phyloP scores from a whole-genome alignment of 2,113 vertebrate species.

The Saguinus midas region DNA sequence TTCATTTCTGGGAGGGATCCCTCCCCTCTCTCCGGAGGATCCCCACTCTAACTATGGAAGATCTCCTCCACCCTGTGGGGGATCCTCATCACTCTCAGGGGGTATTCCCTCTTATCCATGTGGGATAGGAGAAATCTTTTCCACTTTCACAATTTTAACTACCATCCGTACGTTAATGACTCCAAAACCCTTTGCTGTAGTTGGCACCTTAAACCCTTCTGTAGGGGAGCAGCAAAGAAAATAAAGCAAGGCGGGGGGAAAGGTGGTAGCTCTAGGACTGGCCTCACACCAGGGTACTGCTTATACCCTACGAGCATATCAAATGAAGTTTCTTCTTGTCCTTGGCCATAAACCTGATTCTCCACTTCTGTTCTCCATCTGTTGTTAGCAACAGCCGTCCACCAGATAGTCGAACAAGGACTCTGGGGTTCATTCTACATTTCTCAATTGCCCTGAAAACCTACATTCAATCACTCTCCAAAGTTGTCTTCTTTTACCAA shows the following conservation, averaged over 20 bases:
- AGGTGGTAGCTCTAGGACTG: background rate
- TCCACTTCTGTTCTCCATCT: background rate
- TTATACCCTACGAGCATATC: background rate
- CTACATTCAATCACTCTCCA: background rate
- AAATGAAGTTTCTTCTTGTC: background rate
- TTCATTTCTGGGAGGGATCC: background rate
- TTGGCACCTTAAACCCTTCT: background rate
- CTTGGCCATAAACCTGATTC: background rate
- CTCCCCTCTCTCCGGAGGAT: background rate
- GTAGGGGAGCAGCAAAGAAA: background rate
- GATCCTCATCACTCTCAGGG: background rate
- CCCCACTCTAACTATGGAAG: too few species aligned
- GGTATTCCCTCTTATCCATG: background rate
- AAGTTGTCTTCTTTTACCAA: background rate
- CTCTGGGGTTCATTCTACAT: background rate
- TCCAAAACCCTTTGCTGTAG: background rate
- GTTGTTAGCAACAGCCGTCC: background rate
- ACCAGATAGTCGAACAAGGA: background rate
- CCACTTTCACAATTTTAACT: background rate
- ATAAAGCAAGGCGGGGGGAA: background rate
- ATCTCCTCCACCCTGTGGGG: too few species aligned
- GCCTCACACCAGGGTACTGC: background rate
- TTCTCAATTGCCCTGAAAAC: background rate
- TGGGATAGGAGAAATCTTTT: accelerated
- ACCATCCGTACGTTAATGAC: background rate